phyloP scores from a whole-genome alignment of 2,113 vertebrate species.

The Phylloscopus whistleri region DNA sequence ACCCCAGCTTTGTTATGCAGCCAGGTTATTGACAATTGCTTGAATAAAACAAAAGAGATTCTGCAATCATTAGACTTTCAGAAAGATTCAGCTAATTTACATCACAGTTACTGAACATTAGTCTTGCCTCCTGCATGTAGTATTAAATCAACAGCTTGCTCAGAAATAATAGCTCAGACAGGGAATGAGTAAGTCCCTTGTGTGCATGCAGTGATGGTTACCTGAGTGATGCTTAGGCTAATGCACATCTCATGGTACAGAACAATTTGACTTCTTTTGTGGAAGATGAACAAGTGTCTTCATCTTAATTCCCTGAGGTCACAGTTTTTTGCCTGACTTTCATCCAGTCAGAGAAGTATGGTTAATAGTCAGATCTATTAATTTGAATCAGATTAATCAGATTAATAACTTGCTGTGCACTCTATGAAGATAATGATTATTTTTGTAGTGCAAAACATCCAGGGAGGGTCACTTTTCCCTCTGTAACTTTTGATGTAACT shows the following conservation, averaged over 20 bases:
- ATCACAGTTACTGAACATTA: not conserved
- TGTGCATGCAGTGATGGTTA: not conserved
- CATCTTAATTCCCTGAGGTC: not conserved
- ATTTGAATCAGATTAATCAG: not conserved
- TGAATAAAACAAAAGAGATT: not conserved
- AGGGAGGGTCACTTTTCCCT: not conserved
- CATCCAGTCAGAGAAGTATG: not conserved
- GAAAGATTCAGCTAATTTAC: not conserved
- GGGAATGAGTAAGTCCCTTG: not conserved
- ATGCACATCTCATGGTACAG: not conserved
- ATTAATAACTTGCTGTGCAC: not conserved
- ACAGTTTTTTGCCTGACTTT: not conserved
- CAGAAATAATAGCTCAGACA: not conserved
- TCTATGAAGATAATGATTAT: not conserved
- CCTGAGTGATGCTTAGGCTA: not conserved
- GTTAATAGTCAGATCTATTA: not conserved
- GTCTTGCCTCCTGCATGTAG: not conserved
- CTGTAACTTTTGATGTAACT: not conserved
- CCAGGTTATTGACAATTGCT: not conserved
- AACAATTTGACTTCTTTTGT: not conserved
- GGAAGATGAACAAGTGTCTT: not conserved
- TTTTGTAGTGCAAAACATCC: not conserved
- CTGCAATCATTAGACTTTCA: not conserved
- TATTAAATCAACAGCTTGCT: conserved; percentile 11
- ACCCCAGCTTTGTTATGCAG: not conserved